Percentiles rank a stretch among this genome's conserved stretches.
These are phyloP conservation scores for Oligia fasciuncula DNA, from an alignment of 2,888 invertebrate genomes.

Conservation along the genomic window DNA sequence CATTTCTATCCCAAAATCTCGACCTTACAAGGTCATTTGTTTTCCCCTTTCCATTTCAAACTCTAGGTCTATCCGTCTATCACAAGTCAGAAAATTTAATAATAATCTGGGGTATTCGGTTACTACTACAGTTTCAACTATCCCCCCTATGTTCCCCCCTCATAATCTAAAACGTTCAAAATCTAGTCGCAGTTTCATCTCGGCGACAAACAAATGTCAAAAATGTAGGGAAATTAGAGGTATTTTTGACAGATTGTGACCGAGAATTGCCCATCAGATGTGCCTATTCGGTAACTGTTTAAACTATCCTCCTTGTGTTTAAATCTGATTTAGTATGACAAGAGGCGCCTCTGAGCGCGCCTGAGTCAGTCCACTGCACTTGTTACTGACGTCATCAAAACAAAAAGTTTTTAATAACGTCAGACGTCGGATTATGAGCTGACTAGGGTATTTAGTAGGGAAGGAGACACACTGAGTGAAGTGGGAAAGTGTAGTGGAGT, in stretches of 20 bases:
- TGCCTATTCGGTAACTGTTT: neutral
- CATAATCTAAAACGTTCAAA: neutral
- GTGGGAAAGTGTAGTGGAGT: neutral
- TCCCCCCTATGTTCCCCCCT: neutral
- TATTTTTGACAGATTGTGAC: neutral
- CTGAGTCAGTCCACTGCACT: conserved; percentile 40
- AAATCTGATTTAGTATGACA: conserved; percentile 23
- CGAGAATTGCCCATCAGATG: no score
- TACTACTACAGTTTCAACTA: neutral
- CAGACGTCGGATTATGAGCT: conserved; percentile 73
- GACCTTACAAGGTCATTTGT: neutral
- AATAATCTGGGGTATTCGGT: neutral
- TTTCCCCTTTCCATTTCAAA: neutral
- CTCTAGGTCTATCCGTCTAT: neutral
- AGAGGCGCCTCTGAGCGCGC: conserved; percentile 44
- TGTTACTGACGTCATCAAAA: conserved; percentile 48
- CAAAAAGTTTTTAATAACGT: conserved; percentile 70
- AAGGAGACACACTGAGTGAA: conserved; percentile 51
- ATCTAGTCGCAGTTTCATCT: neutral
- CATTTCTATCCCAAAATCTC: neutral
- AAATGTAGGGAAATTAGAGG: neutral
- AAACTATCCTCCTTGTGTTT: neutral
- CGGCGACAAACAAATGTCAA: neutral
- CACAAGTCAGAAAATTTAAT: neutral
- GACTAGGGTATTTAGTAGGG: conserved; percentile 48